A percentile compares a stretch with the other conserved stretches of the same genome.
Evolutionary conservation across 2,888 invertebrate genomes (phyloP).

Genomic region (Volucella inflata): DNA sequence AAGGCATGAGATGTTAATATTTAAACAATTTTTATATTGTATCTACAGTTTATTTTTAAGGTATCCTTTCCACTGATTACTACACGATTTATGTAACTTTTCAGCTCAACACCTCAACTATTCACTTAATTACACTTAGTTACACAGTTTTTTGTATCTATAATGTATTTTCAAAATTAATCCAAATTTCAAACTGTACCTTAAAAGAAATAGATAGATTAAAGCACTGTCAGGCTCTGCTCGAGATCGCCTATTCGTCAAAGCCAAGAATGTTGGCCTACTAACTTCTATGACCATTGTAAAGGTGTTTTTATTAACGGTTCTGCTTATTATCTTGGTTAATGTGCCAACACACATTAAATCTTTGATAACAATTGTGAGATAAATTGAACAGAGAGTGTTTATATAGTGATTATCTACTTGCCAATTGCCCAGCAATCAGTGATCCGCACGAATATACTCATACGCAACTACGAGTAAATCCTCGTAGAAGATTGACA

Average conservation of each 20-base stretch:
- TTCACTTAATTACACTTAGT: not conserved
- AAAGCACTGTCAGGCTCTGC: conserved; percentile 11
- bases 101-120: too few species aligned
- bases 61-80: too few species aligned
- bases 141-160: not conserved
- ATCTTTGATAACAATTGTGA: conserved; percentile 50
- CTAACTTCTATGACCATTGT: conserved; percentile 66
- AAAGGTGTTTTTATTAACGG: conserved; percentile 75
- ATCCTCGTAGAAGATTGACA: conserved; percentile 41
- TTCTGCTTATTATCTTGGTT: conserved; percentile 48
- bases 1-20: too few species aligned
- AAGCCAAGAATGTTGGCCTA: conserved; percentile 67
- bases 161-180: conserved; percentile 10
- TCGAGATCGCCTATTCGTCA: conserved; percentile 36
- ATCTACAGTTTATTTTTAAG: too few species aligned
- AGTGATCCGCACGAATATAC: not conserved
- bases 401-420: conserved; percentile 60
- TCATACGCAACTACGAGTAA: too few species aligned
- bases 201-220: conserved; percentile 12
- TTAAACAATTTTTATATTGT: too few species aligned
- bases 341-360: conserved; percentile 24
- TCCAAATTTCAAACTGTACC: conserved; percentile 13
- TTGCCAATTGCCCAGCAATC: conserved; percentile 36
- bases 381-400: conserved; percentile 57
- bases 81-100: too few species aligned